Evolutionary conservation across 1,140 invertebrate species (phyloP), one percentile per base, ranked within the genome.

Genomic region (Melipona quadrifasciata): DNA sequence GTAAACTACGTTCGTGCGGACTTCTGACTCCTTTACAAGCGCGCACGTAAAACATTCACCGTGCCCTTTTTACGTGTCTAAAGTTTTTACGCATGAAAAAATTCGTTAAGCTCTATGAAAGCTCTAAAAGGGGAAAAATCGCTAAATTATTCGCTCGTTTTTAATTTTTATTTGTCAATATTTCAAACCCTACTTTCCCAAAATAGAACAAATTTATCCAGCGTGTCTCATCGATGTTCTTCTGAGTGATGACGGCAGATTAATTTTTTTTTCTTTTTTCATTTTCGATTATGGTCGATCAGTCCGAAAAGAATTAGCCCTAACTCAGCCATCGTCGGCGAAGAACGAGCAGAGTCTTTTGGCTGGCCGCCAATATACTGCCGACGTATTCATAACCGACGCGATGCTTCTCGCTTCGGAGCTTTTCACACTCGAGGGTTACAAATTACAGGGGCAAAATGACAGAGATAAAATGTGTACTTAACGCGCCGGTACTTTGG

Each of bases 351-450:
- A 57, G 78, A 55, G 80, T 55, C 77, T 86, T 51, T 77, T 87
- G 87, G 87, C 87, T 47, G 17, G 34, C 72, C 31, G 82, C 87
- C 86, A 88, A 57, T 87, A 57, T 71, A 61, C 58, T 16, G 67
- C 57, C 80, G 47, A 83, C 82, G 86, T 87, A 88, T 88, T 87
- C 87, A 88, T 88, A 88, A 88, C 67, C 68, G 65, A n/a, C 34
- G 31, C 61, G 82, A 58, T 65, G 53, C 61, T 85, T 85, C 82
- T 87, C 80, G 75, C n/a, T 83, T 73, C 74, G 73, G 27, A 58
- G 82, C 71, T 80, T 85, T 85, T 87, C 67, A 71, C 80, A 70
- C 67, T 81, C 82, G 86, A 85, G 77, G 67, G 78, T 81, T 72
- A 84, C 73, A 75, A 88, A 88, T 87, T 87, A 85, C 65, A 24